Evolutionary conservation across 2,113 vertebrate species (phyloP).

Genomic region (Corydoras sp.): DNA sequence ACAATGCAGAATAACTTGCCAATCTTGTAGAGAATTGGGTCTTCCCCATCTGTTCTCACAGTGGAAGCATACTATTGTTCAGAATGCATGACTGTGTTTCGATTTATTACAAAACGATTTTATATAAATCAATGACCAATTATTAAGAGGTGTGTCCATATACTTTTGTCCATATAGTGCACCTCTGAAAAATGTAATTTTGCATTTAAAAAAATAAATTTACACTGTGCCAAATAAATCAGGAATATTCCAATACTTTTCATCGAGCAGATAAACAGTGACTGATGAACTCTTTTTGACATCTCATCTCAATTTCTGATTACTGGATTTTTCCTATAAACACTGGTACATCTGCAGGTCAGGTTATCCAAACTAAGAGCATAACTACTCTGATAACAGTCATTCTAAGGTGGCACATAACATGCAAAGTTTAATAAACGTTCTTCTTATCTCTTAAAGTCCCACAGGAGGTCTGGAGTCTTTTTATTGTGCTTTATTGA

Average conservation of each 20-base stretch:
- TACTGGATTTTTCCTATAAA: slow-evolving; percentile 8
- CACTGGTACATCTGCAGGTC: not conserved
- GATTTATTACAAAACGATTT: too few species aligned
- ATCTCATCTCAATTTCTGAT: slow-evolving; percentile 14
- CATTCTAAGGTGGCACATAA: not conserved
- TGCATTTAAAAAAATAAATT: too few species aligned
- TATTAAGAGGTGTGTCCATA: too few species aligned
- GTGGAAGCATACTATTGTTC: too few species aligned
- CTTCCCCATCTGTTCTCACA: too few species aligned
- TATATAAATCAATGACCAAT: too few species aligned
- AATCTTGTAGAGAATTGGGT: too few species aligned
- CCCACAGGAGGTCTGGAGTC: not conserved
- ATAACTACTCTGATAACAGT: not conserved
- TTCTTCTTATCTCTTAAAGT: not conserved
- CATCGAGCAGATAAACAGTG: slow-evolving; percentile 11
- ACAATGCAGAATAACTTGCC: too few species aligned
- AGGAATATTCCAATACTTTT: slow-evolving; percentile 5
- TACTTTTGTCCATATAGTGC: not conserved
- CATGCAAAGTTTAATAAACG: not conserved
- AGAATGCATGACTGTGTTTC: too few species aligned
- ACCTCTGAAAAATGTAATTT: not conserved
- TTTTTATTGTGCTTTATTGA: not conserved
- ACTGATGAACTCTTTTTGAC: not conserved
- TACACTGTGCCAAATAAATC: too few species aligned
- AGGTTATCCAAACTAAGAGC: not conserved